phyloP scores from a whole-genome alignment of 2,888 invertebrate genomes.

The Xestobium rufovillosum region DNA sequence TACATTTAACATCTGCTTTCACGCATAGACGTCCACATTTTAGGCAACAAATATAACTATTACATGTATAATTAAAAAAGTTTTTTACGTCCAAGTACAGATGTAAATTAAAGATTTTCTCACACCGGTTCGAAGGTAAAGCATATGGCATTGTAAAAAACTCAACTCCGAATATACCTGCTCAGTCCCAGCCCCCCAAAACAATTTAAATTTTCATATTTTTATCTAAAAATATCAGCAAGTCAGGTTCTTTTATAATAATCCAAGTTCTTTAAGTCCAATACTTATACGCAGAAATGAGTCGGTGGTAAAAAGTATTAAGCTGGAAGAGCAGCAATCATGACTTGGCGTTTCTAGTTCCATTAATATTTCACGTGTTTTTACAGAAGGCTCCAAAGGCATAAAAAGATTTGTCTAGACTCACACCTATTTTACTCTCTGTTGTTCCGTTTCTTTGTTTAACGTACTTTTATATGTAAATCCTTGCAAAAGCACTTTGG shows the following conservation, averaged over 20 bases:
- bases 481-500: too few species aligned
- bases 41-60: too few species aligned
- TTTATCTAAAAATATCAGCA: slow-evolving; percentile 6
- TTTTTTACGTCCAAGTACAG: too few species aligned
- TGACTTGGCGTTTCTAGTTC: slow-evolving; percentile 1
- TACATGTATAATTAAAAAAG: too few species aligned
- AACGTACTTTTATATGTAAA: too few species aligned
- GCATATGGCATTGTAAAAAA: neutral
- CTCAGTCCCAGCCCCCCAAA: neutral
- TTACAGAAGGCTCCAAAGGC: neutral
- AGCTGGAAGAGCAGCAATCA: slow-evolving; percentile 3
- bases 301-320: slow-evolving; percentile 1
- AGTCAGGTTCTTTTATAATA: slow-evolving; percentile 6
- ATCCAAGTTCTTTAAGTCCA: slow-evolving; percentile 1
- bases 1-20: too few species aligned
- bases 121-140: neutral
- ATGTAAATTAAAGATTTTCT: too few species aligned
- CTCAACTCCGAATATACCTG: slow-evolving; percentile 13
- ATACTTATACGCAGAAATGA: neutral
- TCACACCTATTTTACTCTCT: too few species aligned
- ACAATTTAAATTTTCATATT: slow-evolving; percentile 3
- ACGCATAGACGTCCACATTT: too few species aligned
- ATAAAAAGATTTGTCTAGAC: slow-evolving; percentile 1
- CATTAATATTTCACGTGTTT: slow-evolving; percentile 2
- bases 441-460: too few species aligned